These are phyloP conservation scores for Lepidocolaptes lacrymiger DNA, from an alignment of 2,797 vertebrate species.

Conservation along the genomic window DNA sequence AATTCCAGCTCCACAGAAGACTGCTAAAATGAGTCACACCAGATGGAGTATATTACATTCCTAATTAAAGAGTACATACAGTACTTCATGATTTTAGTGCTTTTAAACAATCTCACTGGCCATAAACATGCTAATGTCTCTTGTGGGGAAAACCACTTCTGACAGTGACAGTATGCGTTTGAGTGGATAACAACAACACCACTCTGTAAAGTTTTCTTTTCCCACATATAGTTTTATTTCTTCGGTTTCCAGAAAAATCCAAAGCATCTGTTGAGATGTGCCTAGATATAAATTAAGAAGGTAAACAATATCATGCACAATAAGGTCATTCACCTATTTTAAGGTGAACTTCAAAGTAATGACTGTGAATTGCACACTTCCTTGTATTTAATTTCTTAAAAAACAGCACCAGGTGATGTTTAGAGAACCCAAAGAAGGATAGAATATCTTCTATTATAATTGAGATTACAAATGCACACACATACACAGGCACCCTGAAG, in stretches of 20 bases:
- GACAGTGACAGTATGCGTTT: slow-evolving; percentile 8
- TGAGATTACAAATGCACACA: not conserved
- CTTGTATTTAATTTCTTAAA: not conserved
- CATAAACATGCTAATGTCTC: slow-evolving; percentile 66
- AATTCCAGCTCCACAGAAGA: slow-evolving; percentile 41
- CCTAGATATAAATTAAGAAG: not conserved
- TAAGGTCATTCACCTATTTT: not conserved
- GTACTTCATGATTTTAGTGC: slow-evolving; percentile 48
- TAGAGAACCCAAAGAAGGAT: not conserved
- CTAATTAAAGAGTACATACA: slow-evolving; percentile 70
- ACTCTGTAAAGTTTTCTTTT: slow-evolving; percentile 15
- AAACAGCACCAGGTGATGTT: not conserved
- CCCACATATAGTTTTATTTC: not conserved
- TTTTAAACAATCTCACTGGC: slow-evolving; percentile 60
- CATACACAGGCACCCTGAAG: not conserved
- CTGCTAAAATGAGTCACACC: slow-evolving; percentile 63
- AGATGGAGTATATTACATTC: slow-evolving; percentile 59
- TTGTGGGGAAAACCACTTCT: slow-evolving; percentile 39
- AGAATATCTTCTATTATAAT: not conserved
- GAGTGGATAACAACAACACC: slow-evolving; percentile 45
- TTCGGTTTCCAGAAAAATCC: slow-evolving; percentile 17
- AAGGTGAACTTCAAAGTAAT: not conserved
- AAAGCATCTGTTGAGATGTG: not conserved
- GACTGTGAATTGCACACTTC: not conserved
- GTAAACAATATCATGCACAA: not conserved